Conservation (phyloP, 2,113 vertebrate genomes). For the Ifrita kowaldi region DNA sequence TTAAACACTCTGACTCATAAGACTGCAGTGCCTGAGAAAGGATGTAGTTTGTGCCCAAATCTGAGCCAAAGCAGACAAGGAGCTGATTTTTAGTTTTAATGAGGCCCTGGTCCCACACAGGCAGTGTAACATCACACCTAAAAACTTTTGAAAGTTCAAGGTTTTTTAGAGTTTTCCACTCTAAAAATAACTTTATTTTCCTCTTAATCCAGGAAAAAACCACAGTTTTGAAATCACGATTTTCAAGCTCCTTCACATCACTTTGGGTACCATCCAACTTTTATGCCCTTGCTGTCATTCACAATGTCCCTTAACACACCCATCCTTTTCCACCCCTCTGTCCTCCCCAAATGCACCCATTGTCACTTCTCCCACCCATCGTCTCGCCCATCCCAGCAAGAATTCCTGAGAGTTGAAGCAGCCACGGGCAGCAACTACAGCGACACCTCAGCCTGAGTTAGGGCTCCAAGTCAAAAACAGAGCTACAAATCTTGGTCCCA, state of each 20-base stretch:
- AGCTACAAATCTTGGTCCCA: background rate
- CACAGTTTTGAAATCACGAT: background rate
- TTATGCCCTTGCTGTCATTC: no score
- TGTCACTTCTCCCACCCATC: background rate
- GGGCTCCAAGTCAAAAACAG: background rate
- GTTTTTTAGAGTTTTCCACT: background rate
- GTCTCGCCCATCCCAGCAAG: background rate
- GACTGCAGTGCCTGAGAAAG: background rate
- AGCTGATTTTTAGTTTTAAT: background rate
- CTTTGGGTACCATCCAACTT: background rate
- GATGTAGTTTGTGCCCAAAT: background rate
- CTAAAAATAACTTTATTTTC: background rate
- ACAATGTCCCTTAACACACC: background rate
- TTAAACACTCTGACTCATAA: background rate
- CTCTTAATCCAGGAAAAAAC: background rate
- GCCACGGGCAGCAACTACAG: rapidly evolving
- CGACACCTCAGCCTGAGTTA: background rate
- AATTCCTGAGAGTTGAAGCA: background rate
- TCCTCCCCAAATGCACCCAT: background rate
- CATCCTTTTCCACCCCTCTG: background rate
- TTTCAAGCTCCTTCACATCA: background rate
- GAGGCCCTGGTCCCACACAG: rapidly evolving
- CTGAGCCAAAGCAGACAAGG: background rate
- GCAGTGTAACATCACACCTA: background rate
- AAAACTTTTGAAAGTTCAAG: background rate